phyloP scores from a whole-genome alignment of 2,888 invertebrate species.

The Lacanobia oleracea region DNA sequence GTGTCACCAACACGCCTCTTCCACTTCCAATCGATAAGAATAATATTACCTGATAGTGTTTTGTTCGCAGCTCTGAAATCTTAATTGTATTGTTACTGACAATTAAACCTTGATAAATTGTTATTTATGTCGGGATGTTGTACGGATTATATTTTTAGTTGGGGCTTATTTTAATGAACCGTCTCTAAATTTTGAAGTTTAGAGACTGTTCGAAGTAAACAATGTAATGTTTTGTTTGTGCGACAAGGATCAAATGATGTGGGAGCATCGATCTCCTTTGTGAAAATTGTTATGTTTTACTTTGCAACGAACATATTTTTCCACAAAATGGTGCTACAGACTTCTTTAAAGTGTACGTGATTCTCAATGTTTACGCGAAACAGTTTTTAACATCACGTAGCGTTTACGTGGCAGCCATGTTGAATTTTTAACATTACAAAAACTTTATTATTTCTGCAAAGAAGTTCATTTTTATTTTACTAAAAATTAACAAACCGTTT shows the following conservation, averaged over 20 bases:
- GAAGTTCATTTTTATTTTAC: constrained; percentile 8
- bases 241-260: background rate
- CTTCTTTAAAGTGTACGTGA: constrained; percentile 44
- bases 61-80: constrained; percentile 48
- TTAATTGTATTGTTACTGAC: constrained; percentile 56
- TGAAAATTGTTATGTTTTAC: background rate
- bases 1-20: constrained; percentile 60
- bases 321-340: constrained; percentile 26
- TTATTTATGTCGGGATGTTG: background rate
- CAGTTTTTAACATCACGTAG: constrained; percentile 47
- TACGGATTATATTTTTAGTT: background rate
- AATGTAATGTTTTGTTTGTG: constrained; percentile 16
- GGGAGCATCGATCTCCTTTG: background rate
- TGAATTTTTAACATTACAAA: constrained; percentile 28
- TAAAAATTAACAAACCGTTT: background rate
- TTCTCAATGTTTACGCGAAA: constrained; percentile 36
- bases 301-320: constrained; percentile 1
- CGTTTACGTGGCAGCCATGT: constrained; percentile 37
- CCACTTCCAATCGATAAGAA: constrained; percentile 49
- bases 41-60: constrained; percentile 49
- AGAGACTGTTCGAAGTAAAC: background rate
- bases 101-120: constrained; percentile 26
- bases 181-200: too few relatives aligned
- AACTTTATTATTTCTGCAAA: constrained; percentile 32
- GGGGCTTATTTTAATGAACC: background rate